Conservation (phyloP, 2,888 invertebrate species). For the Epinotia bilunana region DNA sequence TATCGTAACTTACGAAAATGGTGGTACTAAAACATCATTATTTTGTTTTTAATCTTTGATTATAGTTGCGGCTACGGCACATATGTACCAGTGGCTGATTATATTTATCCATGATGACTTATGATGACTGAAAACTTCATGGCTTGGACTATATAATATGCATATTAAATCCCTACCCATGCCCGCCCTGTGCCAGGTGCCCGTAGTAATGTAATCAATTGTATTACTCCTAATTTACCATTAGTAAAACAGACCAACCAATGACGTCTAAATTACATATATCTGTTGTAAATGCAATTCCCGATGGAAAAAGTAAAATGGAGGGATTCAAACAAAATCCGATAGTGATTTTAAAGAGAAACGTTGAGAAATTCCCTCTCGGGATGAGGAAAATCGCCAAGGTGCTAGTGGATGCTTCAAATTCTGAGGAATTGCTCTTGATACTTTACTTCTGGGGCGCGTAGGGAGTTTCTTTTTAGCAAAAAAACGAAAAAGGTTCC, state of each 20-base stretch:
- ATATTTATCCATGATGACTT: too few relatives aligned
- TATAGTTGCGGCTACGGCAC: too few relatives aligned
- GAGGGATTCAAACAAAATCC: conserved; percentile 34
- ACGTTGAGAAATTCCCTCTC: conserved; percentile 32
- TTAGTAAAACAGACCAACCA: not conserved
- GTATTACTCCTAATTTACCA: too few relatives aligned
- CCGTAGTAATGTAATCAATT: too few relatives aligned
- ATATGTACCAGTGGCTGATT: too few relatives aligned
- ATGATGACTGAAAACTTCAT: too few relatives aligned
- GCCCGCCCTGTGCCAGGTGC: too few relatives aligned
- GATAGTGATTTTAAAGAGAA: conserved; percentile 44
- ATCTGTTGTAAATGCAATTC: not conserved
- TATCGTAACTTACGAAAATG: too few relatives aligned
- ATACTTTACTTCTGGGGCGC: conserved; percentile 37
- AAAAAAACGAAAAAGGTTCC: not conserved
- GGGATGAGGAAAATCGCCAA: conserved; percentile 35
- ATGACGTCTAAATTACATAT: not conserved
- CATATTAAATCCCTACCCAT: too few relatives aligned
- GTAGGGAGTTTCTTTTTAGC: not conserved
- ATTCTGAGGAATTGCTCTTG: conserved; percentile 41
- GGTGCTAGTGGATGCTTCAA: conserved; percentile 44
- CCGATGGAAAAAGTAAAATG: conserved; percentile 30
- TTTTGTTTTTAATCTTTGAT: too few relatives aligned
- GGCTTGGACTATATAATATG: too few relatives aligned
- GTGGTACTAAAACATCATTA: too few relatives aligned